Evolutionary conservation across 2,113 vertebrate species (phyloP).

Genomic region (Castor canadensis): DNA sequence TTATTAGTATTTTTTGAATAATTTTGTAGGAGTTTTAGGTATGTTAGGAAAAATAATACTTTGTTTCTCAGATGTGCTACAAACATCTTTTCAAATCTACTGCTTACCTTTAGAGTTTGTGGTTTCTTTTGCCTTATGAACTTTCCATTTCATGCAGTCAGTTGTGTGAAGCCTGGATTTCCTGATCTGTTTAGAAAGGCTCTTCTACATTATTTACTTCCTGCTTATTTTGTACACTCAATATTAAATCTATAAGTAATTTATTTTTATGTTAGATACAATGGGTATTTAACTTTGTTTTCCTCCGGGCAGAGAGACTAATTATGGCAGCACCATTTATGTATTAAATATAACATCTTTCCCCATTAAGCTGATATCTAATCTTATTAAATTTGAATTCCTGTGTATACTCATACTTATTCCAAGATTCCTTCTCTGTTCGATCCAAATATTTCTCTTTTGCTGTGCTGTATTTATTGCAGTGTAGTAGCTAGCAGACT

Average conservation of each 20-base stretch:
- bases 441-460: background rate
- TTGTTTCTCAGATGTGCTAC: background rate
- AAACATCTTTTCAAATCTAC: background rate
- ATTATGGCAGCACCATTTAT: background rate
- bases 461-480: background rate
- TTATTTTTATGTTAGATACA: background rate
- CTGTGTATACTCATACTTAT: background rate
- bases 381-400: background rate
- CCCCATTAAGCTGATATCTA: background rate
- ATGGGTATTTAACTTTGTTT: background rate
- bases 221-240: background rate
- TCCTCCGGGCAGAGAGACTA: background rate
- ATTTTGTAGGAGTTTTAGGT: background rate
- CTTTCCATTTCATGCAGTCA: background rate
- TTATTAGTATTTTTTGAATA: background rate
- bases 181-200: background rate
- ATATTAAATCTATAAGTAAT: background rate
- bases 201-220: background rate
- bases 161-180: background rate
- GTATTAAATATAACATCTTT: background rate
- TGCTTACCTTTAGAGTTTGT: background rate
- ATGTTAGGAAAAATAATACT: background rate
- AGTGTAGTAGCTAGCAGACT: background rate
- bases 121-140: background rate
- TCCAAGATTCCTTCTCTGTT: background rate